These are phyloP conservation scores for Gari tellinella DNA, from an alignment of 2,888 invertebrate species.

Conservation along the genomic window DNA sequence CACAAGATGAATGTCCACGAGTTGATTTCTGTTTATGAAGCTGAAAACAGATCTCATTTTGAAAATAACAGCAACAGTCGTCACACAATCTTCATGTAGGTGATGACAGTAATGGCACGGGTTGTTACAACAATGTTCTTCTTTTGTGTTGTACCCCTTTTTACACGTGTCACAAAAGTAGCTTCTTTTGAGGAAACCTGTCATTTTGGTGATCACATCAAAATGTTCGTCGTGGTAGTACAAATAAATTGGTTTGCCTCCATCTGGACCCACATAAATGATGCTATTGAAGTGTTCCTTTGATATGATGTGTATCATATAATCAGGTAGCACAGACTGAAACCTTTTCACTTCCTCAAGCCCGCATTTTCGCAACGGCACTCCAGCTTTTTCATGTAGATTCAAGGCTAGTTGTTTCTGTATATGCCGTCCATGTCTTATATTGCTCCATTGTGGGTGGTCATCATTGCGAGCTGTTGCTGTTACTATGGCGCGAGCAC, in stretches of 20 bases:
- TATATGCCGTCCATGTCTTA: conserved; percentile 8
- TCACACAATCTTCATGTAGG: not conserved
- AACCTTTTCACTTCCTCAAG: conserved; percentile 34
- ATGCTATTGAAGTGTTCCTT: conserved; percentile 46
- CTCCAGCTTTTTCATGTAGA: conserved; percentile 7
- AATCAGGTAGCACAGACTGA: conserved; percentile 20
- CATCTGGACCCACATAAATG: conserved; percentile 28
- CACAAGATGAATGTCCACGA: not conserved
- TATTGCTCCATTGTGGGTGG: conserved; percentile 19
- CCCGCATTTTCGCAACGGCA: conserved; percentile 5
- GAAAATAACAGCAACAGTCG: not conserved
- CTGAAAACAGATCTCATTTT: not conserved
- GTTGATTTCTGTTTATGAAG: not conserved
- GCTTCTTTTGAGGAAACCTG: no score
- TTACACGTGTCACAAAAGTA: no score
- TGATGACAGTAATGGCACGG: not conserved
- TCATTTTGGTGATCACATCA: no score
- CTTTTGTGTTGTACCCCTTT: no score
- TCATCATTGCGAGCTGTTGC: conserved; percentile 24
- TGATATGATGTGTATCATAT: conserved; percentile 34
- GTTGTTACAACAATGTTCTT: no score
- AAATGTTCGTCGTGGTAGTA: conserved; percentile 32
- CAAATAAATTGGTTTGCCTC: conserved; percentile 39
- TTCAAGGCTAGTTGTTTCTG: conserved; percentile 2
- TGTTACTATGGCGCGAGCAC: conserved; percentile 23